Evolutionary conservation across 2,797 vertebrate species (phyloP), one percentile per base, ranked within the genome.

Genomic region (Pachyuromys duprasi): DNA sequence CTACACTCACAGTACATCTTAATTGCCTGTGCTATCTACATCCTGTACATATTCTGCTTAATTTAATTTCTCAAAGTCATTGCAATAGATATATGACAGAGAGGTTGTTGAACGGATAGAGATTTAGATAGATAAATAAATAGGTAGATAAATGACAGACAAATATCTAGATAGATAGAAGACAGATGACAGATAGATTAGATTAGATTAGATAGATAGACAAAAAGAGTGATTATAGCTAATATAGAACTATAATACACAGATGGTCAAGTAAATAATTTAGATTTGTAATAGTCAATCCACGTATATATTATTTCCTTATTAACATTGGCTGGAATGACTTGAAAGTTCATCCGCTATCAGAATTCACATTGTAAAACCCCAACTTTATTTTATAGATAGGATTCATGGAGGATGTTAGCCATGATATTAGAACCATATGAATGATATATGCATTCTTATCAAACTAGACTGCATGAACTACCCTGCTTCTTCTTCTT

Each of bases 401-500:
- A 15, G 18, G 4, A 13, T 0, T 28, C 55, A 33, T 7, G 7
- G 9, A 62, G 5, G 1, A 53, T 26, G 57, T 33, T 62, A 22
- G 2, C 26, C 20, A 70, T 65, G 7, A 55, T 5, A 69, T 13
- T n/a, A 84, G 28, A 72, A 4, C 2, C 2, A 5, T 55, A 3
- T 5, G n/a, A 87, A 15, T 70, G 8, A 8, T 1, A 92, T 69
- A 22, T 33, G 20, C 5, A 8, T 2, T 31, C 14, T 31, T 65
- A 20, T 39, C 6, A 81, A 36, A 74, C 49, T 12, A 6, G 2
- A 12, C 2, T 2, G 0, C 3, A 14, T 11, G 4, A 42, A 0
- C 11, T 69, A 13, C 9, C 53, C 9, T 22, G 2, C 45, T 49
- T 49, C 3, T 5, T 1, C 6, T 33, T 67, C 22, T 2, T 24